These are phyloP conservation scores for Clusia tigrina DNA, from an alignment of 2,888 invertebrate species.

Conservation along the genomic window DNA sequence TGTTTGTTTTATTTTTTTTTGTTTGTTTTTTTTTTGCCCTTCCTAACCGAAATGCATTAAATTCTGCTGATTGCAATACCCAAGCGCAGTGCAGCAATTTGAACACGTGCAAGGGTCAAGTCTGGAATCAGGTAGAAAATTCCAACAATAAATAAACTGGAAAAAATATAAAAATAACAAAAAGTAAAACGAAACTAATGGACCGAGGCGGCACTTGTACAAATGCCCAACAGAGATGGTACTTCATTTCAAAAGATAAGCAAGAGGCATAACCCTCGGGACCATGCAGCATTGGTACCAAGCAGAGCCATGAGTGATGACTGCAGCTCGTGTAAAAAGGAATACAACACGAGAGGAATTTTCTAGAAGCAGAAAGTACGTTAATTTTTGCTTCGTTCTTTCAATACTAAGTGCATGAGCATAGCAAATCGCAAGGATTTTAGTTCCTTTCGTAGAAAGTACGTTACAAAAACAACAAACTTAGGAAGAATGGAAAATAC, in stretches of 20 bases:
- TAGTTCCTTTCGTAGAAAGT: background rate
- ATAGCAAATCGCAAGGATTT: slow-evolving; percentile 17
- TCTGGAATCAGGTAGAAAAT: slow-evolving; percentile 45
- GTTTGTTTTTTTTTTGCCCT: slow-evolving; percentile 8
- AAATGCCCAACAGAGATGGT: slow-evolving; percentile 4
- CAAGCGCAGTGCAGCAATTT: slow-evolving; percentile 37
- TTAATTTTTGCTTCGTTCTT: slow-evolving; percentile 14
- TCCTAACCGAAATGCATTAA: slow-evolving; percentile 13
- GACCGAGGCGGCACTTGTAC: slow-evolving; percentile 36
- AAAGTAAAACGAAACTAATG: slow-evolving; percentile 48
- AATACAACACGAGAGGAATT: slow-evolving; percentile 8
- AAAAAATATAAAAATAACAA: slow-evolving; percentile 39
- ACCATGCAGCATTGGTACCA: too few relatives aligned
- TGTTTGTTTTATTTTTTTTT: slow-evolving; percentile 29
- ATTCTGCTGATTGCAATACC: slow-evolving; percentile 21
- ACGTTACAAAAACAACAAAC: background rate
- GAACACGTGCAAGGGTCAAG: slow-evolving; percentile 60
- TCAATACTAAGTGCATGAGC: background rate
- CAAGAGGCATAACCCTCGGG: too few relatives aligned
- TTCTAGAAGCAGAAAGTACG: slow-evolving; percentile 13
- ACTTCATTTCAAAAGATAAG: background rate
- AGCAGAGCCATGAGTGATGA: slow-evolving; percentile 11
- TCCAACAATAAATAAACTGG: slow-evolving; percentile 5
- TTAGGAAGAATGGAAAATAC: background rate
- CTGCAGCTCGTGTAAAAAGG: background rate